phyloP scores from a whole-genome alignment of 2,888 invertebrate species.

The Heterodera filipjevi region DNA sequence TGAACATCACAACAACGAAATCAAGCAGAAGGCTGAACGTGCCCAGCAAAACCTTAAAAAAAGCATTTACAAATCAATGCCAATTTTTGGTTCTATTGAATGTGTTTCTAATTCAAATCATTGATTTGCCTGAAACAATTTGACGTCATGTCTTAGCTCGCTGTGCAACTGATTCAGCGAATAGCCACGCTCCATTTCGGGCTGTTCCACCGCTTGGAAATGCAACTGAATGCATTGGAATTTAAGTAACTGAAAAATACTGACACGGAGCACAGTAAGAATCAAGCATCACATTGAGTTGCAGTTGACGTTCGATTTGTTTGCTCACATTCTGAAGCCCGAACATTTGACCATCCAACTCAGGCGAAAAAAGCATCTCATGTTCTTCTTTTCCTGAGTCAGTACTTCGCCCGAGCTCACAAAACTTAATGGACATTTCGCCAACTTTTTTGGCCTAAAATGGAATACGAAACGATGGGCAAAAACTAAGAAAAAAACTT shows the following conservation, averaged over 20 bases:
- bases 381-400: constrained; percentile 17
- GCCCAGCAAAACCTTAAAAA: constrained; percentile 40
- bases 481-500: constrained; percentile 7
- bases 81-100: too few relatives aligned
- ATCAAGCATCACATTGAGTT: constrained; percentile 45
- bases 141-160: constrained; percentile 44
- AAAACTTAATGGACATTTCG: constrained; percentile 29
- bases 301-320: constrained; percentile 50
- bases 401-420: constrained; percentile 27
- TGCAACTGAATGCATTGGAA: constrained; percentile 48
- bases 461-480: too few relatives aligned
- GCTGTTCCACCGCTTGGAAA: constrained; percentile 51
- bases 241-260: too few relatives aligned
- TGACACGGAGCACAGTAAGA: not conserved
- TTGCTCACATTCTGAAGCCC: constrained; percentile 47
- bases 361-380: constrained; percentile 32
- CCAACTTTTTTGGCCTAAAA: constrained; percentile 29
- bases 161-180: constrained; percentile 51
- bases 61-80: not conserved
- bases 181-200: constrained; percentile 51
- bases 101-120: too few relatives aligned
- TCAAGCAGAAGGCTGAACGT: constrained; percentile 49
- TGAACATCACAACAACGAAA: constrained; percentile 51
- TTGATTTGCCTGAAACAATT: constrained; percentile 46
- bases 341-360: constrained; percentile 40